phyloP scores from a whole-genome alignment of 2,113 vertebrate species.

The Mus musculus region GRCm39 chr19:12652501-12653000 shows the following conservation, averaged over 20 bases:
- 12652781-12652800: not conserved
- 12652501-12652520: not conserved
- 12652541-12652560: not conserved
- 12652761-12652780: not conserved
- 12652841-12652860: not conserved
- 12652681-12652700: not conserved
- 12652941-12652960: not conserved
- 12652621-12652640: not conserved
- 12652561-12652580: no score
- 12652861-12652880: not conserved
- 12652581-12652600: not conserved
- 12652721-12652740: not conserved
- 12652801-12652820: not conserved
- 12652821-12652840: not conserved
- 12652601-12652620: not conserved
- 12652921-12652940: not conserved
- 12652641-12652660: not conserved
- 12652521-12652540: not conserved
- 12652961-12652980: not conserved
- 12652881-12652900: not conserved
- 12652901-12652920: not conserved
- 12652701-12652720: not conserved
- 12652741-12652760: not conserved
- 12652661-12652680: not conserved
- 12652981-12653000: not conserved